Conservation (phyloP, 2,888 invertebrate species). For the Flabesymbios commensalis region DNA sequence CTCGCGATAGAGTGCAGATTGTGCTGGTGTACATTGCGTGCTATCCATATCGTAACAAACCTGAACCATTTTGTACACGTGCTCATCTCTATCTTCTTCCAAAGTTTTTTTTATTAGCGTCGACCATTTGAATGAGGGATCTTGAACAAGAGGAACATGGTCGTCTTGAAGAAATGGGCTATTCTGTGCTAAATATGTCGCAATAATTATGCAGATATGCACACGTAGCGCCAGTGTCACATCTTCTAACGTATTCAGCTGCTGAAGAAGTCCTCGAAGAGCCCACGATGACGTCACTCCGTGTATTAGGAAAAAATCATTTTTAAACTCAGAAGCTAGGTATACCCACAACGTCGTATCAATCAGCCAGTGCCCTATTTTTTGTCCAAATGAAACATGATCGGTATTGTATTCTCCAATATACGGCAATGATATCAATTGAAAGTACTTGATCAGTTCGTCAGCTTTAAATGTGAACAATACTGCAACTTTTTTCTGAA, state of each 20-base stretch:
- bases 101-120: too few relatives aligned
- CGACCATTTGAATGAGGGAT: neutral
- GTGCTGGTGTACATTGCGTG: too few relatives aligned
- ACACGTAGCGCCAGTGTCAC: neutral
- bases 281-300: conserved; percentile 23
- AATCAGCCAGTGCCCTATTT: too few relatives aligned
- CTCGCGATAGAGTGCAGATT: too few relatives aligned
- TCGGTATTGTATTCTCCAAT: too few relatives aligned
- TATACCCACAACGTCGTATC: too few relatives aligned
- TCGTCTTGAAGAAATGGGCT: neutral
- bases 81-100: conserved; percentile 6
- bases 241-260: neutral
- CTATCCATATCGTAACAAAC: conserved; percentile 15
- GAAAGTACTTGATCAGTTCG: too few relatives aligned
- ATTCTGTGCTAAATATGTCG: conserved; percentile 15
- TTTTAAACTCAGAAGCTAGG: too few relatives aligned
- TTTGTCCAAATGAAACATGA: too few relatives aligned
- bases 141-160: neutral
- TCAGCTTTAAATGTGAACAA: too few relatives aligned
- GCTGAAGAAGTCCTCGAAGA: conserved; percentile 8
- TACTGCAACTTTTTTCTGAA: too few relatives aligned
- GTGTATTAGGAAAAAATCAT: conserved; percentile 29
- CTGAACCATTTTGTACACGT: conserved; percentile 20
- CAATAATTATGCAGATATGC: conserved; percentile 5
- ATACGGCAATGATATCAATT: too few relatives aligned